These are phyloP conservation scores for Cosmopolites sordidus DNA, from an alignment of 2,888 invertebrate genomes.

Conservation along the genomic window DNA sequence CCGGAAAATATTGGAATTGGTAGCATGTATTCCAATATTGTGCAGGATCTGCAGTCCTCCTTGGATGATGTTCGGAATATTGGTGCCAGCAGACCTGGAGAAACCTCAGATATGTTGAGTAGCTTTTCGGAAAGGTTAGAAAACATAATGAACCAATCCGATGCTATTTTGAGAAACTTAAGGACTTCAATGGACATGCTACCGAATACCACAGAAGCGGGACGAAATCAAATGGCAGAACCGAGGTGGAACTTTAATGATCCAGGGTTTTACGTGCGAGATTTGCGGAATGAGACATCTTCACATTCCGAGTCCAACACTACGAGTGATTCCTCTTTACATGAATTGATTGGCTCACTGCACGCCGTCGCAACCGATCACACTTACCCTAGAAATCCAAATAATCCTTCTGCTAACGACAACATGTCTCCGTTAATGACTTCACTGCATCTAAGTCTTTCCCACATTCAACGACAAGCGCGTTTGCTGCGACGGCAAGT, in stretches of 20 bases:
- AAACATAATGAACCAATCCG: slow-evolving; percentile 46
- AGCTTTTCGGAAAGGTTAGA: slow-evolving; percentile 45
- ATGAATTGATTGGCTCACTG: slow-evolving; percentile 6
- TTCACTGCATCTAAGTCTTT: slow-evolving; percentile 44
- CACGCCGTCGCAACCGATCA: slow-evolving; percentile 42
- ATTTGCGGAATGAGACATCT: slow-evolving; percentile 28
- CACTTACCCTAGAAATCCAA: slow-evolving; percentile 41
- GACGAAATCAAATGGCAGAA: slow-evolving; percentile 12
- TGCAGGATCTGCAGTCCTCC: slow-evolving; percentile 45
- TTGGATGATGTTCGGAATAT: slow-evolving; percentile 42
- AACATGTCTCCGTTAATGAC: slow-evolving; percentile 41
- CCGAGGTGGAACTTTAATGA: slow-evolving; percentile 36
- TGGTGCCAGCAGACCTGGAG: slow-evolving; percentile 39
- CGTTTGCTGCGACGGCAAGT: slow-evolving; percentile 41
- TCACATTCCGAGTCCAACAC: slow-evolving; percentile 1
- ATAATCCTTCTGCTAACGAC: slow-evolving; percentile 18
- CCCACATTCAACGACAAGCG: slow-evolving; percentile 46
- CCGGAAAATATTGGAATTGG: slow-evolving; percentile 42
- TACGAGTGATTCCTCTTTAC: neutral
- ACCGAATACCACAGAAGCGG: slow-evolving; percentile 7
- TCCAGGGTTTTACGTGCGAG: slow-evolving; percentile 37
- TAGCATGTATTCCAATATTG: slow-evolving; percentile 45
- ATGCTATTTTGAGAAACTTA: slow-evolving; percentile 44
- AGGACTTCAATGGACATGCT: slow-evolving; percentile 42
- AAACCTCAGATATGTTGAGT: slow-evolving; percentile 43